Base-by-base conservation (phyloP, 1,140 invertebrate genomes). In the Aphelinus atriplicis region DNA sequence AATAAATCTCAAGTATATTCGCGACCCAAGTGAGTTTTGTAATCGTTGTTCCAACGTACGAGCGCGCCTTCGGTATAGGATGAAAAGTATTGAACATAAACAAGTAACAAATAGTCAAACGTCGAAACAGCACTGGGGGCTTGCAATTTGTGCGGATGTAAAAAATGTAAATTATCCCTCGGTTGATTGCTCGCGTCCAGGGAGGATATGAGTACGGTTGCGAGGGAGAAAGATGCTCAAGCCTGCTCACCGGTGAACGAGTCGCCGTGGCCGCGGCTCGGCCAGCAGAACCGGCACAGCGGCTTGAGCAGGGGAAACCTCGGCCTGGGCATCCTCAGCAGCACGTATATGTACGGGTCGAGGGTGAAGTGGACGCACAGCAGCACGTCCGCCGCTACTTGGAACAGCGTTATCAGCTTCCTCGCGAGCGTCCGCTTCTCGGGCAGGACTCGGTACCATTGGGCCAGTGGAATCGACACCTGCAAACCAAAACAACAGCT, bases 291-390 rank as follows among this genome's bases (percentile, higher is more conserved):
- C 7, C 76, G 80, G 71, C 86, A 88, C 0, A 88, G 68, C 3
- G 84, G 83, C 72, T 88, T 88, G 7, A 87, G 66, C 9, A 88
- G 64, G 7, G 81, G 78, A 76, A 88, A 84, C 76, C 81, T 77
- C 6, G 85, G 84, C 26, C 83, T 80, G 3, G 82, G 83, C 80
- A 86, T 83, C 45, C 93, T 88, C 78, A 93, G 88, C 26, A 95
- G 84, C 10, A 96, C 94, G 83, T 96, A 95, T 62, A 96, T 91
- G 76, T 93, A 93, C 1, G 95, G 95, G 86, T 96, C 93, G 60
- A 95, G 86, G 26, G 93, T 92, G 81, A 95, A 96, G 82, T 96
- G 95, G 46, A 95, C 80, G n/a, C 93, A 91, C 84, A 95, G 92
- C 58, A 95, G 85, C 5, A 94, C 86, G 82, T 96, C 94, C 2